phyloP scores from a whole-genome alignment of 2,113 vertebrate genomes.

The Scophthalmus maximus region DNA sequence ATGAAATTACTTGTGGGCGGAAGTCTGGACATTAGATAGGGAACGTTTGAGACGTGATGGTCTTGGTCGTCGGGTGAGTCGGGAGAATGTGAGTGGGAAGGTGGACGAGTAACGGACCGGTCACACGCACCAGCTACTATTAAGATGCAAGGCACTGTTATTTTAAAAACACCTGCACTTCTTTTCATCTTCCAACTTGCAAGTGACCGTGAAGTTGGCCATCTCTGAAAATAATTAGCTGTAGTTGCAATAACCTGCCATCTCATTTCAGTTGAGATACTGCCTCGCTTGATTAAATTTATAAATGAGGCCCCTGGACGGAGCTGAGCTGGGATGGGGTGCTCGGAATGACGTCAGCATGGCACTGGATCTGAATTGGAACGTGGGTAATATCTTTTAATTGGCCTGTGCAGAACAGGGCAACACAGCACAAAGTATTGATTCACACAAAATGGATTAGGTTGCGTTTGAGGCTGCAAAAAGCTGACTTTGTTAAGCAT shows the following conservation, averaged over 20 bases:
- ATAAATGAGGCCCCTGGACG: neutral
- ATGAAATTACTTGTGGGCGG: slow-evolving; percentile 32
- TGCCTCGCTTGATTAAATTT: neutral
- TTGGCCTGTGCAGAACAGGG: neutral
- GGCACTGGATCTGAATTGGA: slow-evolving; percentile 7
- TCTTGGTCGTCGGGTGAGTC: neutral
- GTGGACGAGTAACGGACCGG: neutral
- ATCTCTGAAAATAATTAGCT: neutral
- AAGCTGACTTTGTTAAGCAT: slow-evolving; percentile 28
- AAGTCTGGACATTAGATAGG: slow-evolving; percentile 23
- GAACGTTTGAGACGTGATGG: slow-evolving; percentile 6
- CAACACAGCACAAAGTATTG: neutral
- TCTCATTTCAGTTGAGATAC: neutral
- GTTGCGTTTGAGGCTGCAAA: slow-evolving; percentile 42
- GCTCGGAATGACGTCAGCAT: slow-evolving; percentile 2
- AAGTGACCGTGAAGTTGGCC: neutral
- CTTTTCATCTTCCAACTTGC: slow-evolving; percentile 1
- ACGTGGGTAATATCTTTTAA: slow-evolving; percentile 14
- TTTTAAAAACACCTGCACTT: slow-evolving; percentile 9
- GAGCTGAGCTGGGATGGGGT: neutral
- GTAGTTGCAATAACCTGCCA: no score
- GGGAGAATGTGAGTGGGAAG: neutral
- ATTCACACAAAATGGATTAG: slow-evolving; percentile 12
- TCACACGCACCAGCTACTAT: neutral
- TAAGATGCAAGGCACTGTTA: slow-evolving; percentile 63